Percentiles rank a stretch among this genome's conserved stretches.
Conservation (phyloP, 2,113 vertebrate species). For the Jaculus jaculus region DNA sequence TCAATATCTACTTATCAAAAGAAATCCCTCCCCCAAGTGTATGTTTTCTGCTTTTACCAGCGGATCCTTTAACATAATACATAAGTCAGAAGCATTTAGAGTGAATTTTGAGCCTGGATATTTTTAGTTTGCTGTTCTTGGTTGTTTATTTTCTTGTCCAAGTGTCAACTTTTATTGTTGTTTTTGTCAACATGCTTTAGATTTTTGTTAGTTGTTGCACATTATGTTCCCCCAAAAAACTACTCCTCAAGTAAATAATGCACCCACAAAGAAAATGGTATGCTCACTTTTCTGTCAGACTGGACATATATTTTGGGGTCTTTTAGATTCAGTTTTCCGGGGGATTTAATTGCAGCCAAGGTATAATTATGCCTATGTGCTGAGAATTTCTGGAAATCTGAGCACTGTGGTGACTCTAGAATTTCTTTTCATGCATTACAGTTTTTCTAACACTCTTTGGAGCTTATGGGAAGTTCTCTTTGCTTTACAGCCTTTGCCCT, state of each 20-base stretch:
- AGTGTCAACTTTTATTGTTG: neutral
- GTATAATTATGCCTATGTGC: neutral
- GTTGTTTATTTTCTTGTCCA: neutral
- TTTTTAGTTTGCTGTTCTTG: neutral
- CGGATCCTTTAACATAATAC: neutral
- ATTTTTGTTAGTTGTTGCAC: neutral
- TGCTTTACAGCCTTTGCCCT: neutral
- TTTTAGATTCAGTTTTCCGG: neutral
- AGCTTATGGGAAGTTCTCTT: neutral
- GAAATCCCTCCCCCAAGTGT: neutral
- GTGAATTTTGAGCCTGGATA: too few species aligned
- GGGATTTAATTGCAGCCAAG: neutral
- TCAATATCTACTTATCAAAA: slow-evolving; percentile 11
- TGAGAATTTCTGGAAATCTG: neutral
- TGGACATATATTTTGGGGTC: neutral
- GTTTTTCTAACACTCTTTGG: neutral
- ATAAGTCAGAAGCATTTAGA: neutral
- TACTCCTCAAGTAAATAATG: neutral
- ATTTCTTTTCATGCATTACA: neutral
- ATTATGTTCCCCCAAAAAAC: neutral
- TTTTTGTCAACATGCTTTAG: neutral
- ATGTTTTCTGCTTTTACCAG: neutral
- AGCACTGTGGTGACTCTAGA: neutral
- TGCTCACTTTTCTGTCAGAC: neutral
- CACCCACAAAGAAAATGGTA: neutral